phyloP scores from a whole-genome alignment of 2,113 vertebrate species.

The Dicaeum eximium region DNA sequence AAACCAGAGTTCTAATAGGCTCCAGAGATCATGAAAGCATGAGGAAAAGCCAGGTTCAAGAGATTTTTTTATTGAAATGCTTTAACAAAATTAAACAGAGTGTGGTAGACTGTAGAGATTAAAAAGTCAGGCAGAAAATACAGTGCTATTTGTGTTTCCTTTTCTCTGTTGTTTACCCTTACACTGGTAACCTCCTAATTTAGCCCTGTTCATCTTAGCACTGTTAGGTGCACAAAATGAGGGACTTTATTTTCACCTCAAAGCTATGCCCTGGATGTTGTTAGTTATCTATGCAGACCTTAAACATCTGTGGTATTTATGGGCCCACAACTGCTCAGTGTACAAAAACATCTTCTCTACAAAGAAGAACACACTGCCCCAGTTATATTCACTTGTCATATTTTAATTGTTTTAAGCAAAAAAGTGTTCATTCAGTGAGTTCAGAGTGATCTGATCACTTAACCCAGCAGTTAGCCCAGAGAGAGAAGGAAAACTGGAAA shows the following conservation, averaged over 20 bases:
- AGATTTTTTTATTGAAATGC: not conserved
- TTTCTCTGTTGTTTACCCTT: not conserved
- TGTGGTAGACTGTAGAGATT: not conserved
- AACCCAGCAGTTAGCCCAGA: not conserved
- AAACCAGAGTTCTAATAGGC: slow-evolving; percentile 6
- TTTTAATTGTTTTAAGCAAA: not conserved
- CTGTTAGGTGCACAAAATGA: not conserved
- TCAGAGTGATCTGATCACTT: not conserved
- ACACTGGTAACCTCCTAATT: not conserved
- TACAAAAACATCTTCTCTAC: not conserved
- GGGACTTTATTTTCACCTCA: not conserved
- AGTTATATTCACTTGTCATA: not conserved
- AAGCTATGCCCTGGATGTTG: not conserved
- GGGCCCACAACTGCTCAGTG: not conserved
- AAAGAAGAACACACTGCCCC: not conserved
- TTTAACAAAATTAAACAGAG: not conserved
- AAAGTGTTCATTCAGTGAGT: not conserved
- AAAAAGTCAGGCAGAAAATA: not conserved
- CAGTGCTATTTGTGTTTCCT: not conserved
- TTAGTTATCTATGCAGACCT: not conserved
- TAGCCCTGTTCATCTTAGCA: not conserved
- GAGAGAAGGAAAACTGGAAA: not conserved
- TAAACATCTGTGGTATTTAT: not conserved
- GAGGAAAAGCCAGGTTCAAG: not conserved
- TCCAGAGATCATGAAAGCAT: not conserved